These are phyloP conservation scores for Etia nguti DNA, from an alignment of 2,113 vertebrate genomes.

Conservation along the genomic window DNA sequence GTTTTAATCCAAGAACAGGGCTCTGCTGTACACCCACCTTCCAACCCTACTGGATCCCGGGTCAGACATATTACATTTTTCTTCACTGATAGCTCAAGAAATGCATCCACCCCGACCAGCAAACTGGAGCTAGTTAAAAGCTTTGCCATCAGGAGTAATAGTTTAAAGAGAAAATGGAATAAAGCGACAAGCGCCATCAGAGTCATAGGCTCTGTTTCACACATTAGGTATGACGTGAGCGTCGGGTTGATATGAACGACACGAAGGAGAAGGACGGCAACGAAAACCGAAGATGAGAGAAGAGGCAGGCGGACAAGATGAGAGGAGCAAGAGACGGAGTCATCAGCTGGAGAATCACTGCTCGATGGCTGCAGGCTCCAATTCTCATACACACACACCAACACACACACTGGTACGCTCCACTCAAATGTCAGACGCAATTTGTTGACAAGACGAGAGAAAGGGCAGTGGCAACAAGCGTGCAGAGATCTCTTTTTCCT, in stretches of 20 bases:
- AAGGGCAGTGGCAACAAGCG: slow-evolving; percentile 60
- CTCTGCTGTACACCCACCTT: neutral
- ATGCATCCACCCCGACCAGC: neutral
- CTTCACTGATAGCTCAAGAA: neutral
- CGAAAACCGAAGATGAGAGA: neutral
- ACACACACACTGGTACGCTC: neutral
- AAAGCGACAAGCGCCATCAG: too few relatives aligned
- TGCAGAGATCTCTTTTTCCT: slow-evolving; percentile 22
- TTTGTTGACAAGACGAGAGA: slow-evolving; percentile 71
- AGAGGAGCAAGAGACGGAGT: neutral
- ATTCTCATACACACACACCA: neutral
- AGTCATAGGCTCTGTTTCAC: too few relatives aligned
- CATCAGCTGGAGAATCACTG: slow-evolving; percentile 10
- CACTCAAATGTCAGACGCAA: slow-evolving; percentile 81
- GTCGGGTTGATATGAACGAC: neutral
- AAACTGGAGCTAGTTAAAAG: neutral
- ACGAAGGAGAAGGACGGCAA: neutral
- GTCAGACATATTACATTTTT: neutral
- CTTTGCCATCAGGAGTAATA: neutral
- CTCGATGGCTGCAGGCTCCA: slow-evolving; percentile 31
- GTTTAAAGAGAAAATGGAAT: neutral
- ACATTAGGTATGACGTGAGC: neutral
- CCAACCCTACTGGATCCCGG: neutral
- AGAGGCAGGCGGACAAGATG: neutral
- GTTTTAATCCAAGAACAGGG: neutral